These are phyloP conservation scores for Mormoops blainvillei DNA, from an alignment of 2,113 vertebrate genomes.

Conservation along the genomic window DNA sequence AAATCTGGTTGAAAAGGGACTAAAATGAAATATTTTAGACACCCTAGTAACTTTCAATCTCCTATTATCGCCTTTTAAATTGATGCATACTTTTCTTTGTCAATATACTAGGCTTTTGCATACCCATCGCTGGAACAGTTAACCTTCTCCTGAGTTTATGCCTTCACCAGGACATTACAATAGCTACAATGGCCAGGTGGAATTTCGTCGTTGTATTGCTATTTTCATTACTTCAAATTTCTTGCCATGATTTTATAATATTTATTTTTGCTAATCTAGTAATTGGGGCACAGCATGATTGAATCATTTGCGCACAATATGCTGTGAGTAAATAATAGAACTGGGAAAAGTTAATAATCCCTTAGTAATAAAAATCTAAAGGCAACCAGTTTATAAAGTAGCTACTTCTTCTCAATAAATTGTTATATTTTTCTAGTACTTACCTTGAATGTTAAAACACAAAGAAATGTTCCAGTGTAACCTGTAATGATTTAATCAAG, in stretches of 20 bases:
- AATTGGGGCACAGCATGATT: slow-evolving; percentile 23
- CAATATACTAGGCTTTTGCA: neutral
- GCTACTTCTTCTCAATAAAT: neutral
- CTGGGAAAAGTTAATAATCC: slow-evolving; percentile 25
- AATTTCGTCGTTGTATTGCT: slow-evolving; percentile 18
- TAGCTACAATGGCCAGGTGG: neutral
- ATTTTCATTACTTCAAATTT: slow-evolving; percentile 42
- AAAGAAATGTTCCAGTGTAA: neutral
- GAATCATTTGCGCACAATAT: slow-evolving; percentile 47
- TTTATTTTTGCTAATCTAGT: slow-evolving; percentile 50
- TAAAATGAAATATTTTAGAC: neutral
- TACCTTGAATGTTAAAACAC: neutral
- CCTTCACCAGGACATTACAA: neutral
- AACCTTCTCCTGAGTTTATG: neutral
- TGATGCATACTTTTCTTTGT: neutral
- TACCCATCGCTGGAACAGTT: neutral
- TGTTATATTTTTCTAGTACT: neutral
- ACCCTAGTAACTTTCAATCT: neutral
- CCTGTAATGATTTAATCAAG: slow-evolving; percentile 2
- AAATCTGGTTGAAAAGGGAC: neutral
- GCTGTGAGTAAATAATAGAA: slow-evolving; percentile 24
- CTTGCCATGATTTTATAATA: slow-evolving; percentile 28
- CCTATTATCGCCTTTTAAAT: neutral
- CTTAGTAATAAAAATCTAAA: slow-evolving; percentile 9
- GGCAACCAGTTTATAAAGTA: slow-evolving; percentile 33